Conservation (phyloP, 2,113 vertebrate species). For the Laticauda laticaudata region DNA sequence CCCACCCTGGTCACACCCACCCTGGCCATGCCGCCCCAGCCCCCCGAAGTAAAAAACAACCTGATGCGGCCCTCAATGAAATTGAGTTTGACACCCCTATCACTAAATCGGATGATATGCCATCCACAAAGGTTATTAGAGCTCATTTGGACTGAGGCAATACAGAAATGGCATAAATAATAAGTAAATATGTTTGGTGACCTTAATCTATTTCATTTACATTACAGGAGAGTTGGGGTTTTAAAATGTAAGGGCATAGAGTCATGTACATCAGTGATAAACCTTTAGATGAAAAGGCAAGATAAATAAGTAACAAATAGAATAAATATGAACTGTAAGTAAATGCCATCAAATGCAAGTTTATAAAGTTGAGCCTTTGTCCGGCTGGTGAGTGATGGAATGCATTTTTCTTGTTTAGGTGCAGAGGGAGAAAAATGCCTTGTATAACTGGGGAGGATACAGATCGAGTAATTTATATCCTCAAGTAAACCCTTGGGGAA, state of each 20-base stretch:
- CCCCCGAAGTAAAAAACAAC: no score
- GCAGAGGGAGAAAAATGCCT: no score
- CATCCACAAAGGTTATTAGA: background rate
- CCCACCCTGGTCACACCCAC: no score
- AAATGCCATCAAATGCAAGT: background rate
- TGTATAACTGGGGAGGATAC: background rate
- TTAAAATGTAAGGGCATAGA: background rate
- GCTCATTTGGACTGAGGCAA: background rate
- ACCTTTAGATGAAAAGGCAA: background rate
- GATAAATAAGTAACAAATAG: background rate
- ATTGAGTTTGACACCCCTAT: no score
- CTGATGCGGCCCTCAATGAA: no score
- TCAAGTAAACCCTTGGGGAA: constrained; percentile 27
- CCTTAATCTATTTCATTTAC: background rate
- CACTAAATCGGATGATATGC: no score
- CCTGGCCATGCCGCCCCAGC: no score
- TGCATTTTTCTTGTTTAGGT: background rate
- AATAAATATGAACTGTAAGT: background rate
- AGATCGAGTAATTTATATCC: background rate
- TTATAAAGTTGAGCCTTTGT: background rate
- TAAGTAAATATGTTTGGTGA: background rate
- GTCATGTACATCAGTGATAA: no score
- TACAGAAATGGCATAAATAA: background rate
- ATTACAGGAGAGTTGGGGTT: background rate
- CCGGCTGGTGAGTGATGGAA: background rate